Conservation (phyloP, 2,888 invertebrate species). For the Microctonus brassicae region DNA sequence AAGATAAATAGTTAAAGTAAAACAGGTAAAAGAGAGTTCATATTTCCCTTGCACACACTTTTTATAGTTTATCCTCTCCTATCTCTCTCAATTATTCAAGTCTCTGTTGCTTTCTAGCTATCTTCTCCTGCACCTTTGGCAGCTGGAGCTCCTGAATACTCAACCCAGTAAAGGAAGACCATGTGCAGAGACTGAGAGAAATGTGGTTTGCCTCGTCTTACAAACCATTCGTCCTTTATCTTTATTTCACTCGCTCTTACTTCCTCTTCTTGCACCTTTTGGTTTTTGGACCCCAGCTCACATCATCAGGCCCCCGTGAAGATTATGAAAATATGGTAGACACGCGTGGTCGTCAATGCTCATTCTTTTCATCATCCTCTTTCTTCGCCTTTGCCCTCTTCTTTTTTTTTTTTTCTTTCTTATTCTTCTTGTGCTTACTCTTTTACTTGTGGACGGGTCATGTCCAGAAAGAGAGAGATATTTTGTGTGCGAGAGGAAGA, state of each 20-base stretch:
- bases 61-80: constrained; percentile 2
- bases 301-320: neutral
- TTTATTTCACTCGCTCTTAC: neutral
- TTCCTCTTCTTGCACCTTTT: constrained; percentile 13
- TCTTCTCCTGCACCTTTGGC: constrained; percentile 44
- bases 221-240: neutral
- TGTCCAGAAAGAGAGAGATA: neutral
- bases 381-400: neutral
- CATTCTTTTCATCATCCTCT: neutral
- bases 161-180: constrained; percentile 24
- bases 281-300: neutral
- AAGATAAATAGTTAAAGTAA: constrained; percentile 4
- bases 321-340: constrained; percentile 27
- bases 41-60: neutral
- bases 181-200: constrained; percentile 27
- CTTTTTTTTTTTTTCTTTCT: constrained; percentile 2
- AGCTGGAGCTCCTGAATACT: constrained; percentile 48
- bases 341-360: constrained; percentile 23
- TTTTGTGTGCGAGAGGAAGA: neutral
- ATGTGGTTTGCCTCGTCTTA: constrained; percentile 25
- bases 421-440: neutral
- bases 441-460: constrained; percentile 13
- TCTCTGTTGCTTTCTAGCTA: constrained; percentile 31
- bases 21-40: constrained; percentile 28
- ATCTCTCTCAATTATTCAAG: too few relatives aligned